Conservation (phyloP, 2,888 invertebrate species). For the Ferrisia virgata region DNA sequence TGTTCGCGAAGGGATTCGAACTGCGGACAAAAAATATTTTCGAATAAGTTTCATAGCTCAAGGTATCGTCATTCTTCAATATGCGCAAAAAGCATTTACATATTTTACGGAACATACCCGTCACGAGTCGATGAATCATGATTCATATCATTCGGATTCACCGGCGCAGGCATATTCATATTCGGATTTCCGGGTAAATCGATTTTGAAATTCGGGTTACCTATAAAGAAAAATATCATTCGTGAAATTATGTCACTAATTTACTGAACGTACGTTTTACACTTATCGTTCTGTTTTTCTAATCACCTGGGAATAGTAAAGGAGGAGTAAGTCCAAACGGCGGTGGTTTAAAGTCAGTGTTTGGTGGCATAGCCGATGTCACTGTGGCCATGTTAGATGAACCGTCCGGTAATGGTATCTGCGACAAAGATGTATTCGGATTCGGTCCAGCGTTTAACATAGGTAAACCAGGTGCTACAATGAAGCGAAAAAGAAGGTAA, state of each 20-base stretch:
- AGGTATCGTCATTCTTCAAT: too few species aligned
- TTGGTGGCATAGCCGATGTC: neutral
- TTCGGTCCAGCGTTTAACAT: conserved; percentile 34
- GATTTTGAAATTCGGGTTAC: conserved; percentile 35
- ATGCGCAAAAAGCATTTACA: too few species aligned
- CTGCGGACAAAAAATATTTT: neutral
- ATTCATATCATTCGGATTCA: neutral
- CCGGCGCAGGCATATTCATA: conserved; percentile 1
- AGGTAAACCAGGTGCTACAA: conserved; percentile 29
- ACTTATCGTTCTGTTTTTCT: neutral
- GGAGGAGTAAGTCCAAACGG: conserved; percentile 31
- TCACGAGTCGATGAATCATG: neutral
- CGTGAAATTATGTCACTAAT: neutral
- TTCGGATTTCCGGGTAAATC: conserved; percentile 35
- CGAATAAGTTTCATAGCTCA: too few species aligned
- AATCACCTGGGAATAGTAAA: conserved; percentile 35
- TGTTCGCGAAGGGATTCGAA: neutral
- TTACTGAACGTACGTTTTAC: neutral
- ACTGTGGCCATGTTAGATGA: neutral
- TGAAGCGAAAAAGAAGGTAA: neutral
- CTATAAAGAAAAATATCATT: neutral
- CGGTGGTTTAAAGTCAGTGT: conserved; percentile 31
- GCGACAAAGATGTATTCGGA: conserved; percentile 27
- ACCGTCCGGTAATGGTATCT: conserved; percentile 37
- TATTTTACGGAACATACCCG: too few species aligned